Base-by-base conservation (phyloP, 1,140 invertebrate genomes). In the Nasonia giraulti region DNA sequence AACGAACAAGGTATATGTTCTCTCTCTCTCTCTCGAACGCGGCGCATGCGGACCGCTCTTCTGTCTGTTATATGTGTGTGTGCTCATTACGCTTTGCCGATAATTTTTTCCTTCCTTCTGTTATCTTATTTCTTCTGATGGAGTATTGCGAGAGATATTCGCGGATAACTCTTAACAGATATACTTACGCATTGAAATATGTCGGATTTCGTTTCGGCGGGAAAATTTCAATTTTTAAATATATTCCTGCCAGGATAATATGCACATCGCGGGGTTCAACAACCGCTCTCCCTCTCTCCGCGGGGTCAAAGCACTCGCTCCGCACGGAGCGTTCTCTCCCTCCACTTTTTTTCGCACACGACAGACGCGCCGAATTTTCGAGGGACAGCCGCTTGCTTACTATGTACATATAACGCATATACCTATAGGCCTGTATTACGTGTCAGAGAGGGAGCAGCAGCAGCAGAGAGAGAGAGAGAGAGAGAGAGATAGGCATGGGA, bases 271-370 rank as follows among this genome's bases (percentile, higher is more conserved):
- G 2, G 2, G 6, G 55, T 62, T 62, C 55, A 62, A 62, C 20
- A 62, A 62, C 55, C 55, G 55, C 55, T 62, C 55, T 27, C 27
- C 1, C 27, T 27, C 27, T 27, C 7, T 80, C 82, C 87, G 86
- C 88, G 90, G 88, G 91, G 91, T 92, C 91, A 92, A 92, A 90
- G 90, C 86, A 91, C 91, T 91, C 88, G 83, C 84, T 82, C 33
- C 8, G 4, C 78, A n/a, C 50, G 27, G 27, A 27, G 1, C 1
- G 12, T 3, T 78, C 23, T 14, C 23, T 31, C 50, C 12, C 31
- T 78, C 50, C 66, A 73, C 37, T 27, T 66, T 23, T 55, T 37
- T 50, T 4, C 14, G 40, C 44, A 68, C 66, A 3, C 80, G 14
- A 37, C 68, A 33, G 27, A 55, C 79, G 20, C 79, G 6, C 78